These are phyloP conservation scores for Oasisia sp. DNA, from an alignment of 2,888 invertebrate genomes.

Conservation along the genomic window DNA sequence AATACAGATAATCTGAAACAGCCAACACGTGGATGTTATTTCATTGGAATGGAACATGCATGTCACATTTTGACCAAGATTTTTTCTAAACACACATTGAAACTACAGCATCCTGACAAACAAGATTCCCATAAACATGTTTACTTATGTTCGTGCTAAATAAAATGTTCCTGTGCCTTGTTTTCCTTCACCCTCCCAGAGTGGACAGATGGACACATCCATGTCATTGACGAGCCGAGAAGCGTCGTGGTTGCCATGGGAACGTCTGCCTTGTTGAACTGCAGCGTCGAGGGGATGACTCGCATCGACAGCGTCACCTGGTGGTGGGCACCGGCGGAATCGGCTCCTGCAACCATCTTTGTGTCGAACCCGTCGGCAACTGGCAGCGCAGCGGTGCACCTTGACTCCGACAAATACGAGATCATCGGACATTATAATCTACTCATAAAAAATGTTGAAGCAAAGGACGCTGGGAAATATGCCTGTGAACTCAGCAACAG, in stretches of 20 bases:
- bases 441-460: slow-evolving; percentile 26
- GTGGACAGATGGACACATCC: not conserved
- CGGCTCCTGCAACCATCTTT: slow-evolving; percentile 20
- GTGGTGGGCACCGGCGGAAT: slow-evolving; percentile 26
- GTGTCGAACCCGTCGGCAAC: slow-evolving; percentile 25
- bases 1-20: no score
- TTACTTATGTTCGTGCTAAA: no score
- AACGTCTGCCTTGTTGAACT: slow-evolving; percentile 20
- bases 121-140: no score
- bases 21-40: no score
- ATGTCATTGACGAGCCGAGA: not conserved
- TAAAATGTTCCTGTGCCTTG: not conserved
- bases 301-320: slow-evolving; percentile 30
- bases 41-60: no score
- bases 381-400: not conserved
- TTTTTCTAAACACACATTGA: no score
- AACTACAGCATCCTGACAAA: no score
- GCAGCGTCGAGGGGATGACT: slow-evolving; percentile 29
- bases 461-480: slow-evolving; percentile 31
- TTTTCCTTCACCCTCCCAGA: not conserved
- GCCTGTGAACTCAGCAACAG: slow-evolving; percentile 29
- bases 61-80: no score
- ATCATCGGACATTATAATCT: slow-evolving; percentile 33
- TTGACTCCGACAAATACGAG: slow-evolving; percentile 33
- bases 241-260: not conserved